Evolutionary conservation across 2,113 vertebrate genomes (phyloP), one percentile per base, ranked within the genome.

Genomic region (Taurulus bubalis): DNA sequence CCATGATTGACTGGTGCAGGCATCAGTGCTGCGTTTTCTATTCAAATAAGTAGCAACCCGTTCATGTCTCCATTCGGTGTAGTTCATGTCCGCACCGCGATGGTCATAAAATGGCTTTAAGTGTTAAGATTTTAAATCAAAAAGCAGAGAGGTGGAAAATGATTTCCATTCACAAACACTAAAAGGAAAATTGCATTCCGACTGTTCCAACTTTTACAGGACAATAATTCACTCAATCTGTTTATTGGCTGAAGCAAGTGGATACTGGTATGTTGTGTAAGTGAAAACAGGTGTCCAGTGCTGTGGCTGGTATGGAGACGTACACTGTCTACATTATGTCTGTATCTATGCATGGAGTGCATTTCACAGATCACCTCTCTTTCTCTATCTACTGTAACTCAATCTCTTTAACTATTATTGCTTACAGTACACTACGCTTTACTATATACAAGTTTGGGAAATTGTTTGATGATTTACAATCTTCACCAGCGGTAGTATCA

Each of bases 271-370:
- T 93, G 89, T 77, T 85, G 75, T 84, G 67, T 92, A 92, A 94
- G 89, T 94, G 86, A 83, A 93, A 94, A 88, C 93, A 93, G 92
- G 89, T 94, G 94, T 89, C 26, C 32, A 22, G 63, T 32, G 63
- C 80, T 79, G 63, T 45, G 64, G 60, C 75, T 82, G 74, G 65
- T 76, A 76, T 89, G 85, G 75, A 90, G 81, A 79, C 75, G 55
- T 74, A 73, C 51, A 83, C 24, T 42, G 32, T 75, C 66, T 87
- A 75, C 80, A 86, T 67, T 84, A 64, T 60, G 82, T 85, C 83
- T 86, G 62, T 58, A 74, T 85, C 51, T 80, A 64, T 66, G 32
- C 47, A 77, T 75, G 62, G 66, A 47, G 42, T 32, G 28, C 11
- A 45, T 86, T 55, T 86, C 64, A 30, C 30, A 34, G 82, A 68